Evolutionary conservation across 2,113 vertebrate genomes (phyloP).

Genomic region (Gasterosteus nipponicus): DNA sequence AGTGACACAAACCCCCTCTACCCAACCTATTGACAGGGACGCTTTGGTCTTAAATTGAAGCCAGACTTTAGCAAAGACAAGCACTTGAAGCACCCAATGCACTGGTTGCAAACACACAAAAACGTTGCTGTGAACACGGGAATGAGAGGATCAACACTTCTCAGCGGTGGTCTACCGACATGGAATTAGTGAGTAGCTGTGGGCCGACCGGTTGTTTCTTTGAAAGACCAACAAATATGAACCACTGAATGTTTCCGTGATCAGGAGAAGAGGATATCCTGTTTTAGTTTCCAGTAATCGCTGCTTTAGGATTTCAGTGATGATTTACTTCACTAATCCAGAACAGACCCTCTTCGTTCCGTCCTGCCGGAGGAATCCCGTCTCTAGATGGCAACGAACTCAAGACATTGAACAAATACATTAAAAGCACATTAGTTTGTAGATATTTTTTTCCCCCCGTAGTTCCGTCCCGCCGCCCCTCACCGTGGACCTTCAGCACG

Average conservation of each 20-base stretch:
- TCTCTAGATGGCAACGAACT: not conserved
- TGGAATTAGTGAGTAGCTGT: slow-evolving; percentile 19
- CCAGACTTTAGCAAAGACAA: not conserved
- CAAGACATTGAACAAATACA: not conserved
- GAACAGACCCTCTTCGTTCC: not conserved
- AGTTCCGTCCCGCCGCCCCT: slow-evolving; percentile 40
- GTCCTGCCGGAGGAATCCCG: not conserved
- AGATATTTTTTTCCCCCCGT: not conserved
- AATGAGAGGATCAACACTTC: slow-evolving; percentile 5
- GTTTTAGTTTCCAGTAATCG: slow-evolving; percentile 26
- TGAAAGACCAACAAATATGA: slow-evolving; percentile 27
- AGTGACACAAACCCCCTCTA: slow-evolving; percentile 5
- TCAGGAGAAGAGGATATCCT: not conserved
- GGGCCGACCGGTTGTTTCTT: slow-evolving; percentile 11
- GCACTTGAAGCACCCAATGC: too few species aligned
- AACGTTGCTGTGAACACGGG: not conserved
- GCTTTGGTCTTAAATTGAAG: not conserved
- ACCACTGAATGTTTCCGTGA: slow-evolving; percentile 22
- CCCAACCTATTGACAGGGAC: not conserved
- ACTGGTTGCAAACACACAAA: not conserved
- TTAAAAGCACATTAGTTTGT: not conserved
- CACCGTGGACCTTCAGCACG: slow-evolving; percentile 93
- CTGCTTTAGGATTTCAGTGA: not conserved
- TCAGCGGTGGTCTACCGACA: slow-evolving; percentile 2
- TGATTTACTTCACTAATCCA: not conserved